Conservation (phyloP, 2,888 invertebrate species). For the Masnerella sp. region DNA sequence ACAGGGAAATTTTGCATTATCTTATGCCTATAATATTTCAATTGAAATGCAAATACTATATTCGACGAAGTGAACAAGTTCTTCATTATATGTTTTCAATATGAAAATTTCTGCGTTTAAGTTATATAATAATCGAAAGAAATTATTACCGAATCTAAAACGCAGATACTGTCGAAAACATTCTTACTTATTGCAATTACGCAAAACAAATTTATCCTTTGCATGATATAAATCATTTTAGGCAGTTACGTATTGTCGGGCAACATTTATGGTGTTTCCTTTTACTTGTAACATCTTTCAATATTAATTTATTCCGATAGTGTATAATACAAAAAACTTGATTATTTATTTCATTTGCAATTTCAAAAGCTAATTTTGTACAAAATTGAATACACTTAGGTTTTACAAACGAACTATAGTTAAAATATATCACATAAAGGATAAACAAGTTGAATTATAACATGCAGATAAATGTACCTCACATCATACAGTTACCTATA, state of each 20-base stretch:
- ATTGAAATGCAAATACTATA: conserved; percentile 41
- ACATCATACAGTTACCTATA: conserved; percentile 40
- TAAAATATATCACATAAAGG: conserved; percentile 38
- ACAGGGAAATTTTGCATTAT: conserved; percentile 43
- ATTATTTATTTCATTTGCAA: too few species aligned
- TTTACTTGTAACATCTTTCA: background rate
- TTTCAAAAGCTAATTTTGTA: background rate
- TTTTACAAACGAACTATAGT: background rate
- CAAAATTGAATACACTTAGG: background rate
- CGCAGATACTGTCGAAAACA: conserved; percentile 11
- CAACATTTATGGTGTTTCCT: conserved; percentile 47
- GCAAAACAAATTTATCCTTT: conserved; percentile 49
- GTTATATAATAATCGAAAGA: conserved; percentile 31
- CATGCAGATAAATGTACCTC: conserved; percentile 31
- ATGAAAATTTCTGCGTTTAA: conserved; percentile 39
- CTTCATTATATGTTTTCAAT: conserved; percentile 41
- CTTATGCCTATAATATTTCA: conserved; percentile 15
- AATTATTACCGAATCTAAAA: conserved; percentile 36
- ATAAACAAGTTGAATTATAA: conserved; percentile 46
- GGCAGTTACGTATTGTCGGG: conserved; percentile 51
- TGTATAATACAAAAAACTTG: too few species aligned
- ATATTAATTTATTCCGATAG: too few species aligned
- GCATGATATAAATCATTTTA: conserved; percentile 47
- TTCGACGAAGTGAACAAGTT: conserved; percentile 30
- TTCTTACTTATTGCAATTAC: conserved; percentile 34